A percentile compares a stretch with the other conserved stretches of the same genome.
Conservation (phyloP, 2,797 vertebrate species). For the Ptychadena robeensis region DNA sequence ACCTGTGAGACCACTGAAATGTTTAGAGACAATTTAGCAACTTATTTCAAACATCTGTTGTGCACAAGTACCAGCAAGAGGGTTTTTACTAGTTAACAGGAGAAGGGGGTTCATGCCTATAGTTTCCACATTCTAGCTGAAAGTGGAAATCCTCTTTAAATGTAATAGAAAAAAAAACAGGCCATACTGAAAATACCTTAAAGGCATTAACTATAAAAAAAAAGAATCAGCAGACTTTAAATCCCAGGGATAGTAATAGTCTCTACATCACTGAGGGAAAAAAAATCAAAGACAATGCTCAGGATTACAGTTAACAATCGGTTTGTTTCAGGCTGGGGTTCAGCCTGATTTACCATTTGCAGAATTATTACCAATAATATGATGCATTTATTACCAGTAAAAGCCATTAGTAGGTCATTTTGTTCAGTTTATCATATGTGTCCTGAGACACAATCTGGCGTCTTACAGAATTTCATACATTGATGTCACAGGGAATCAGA, state of each 20-base stretch:
- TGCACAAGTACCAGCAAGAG: too few species aligned
- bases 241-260: neutral
- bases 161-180: neutral
- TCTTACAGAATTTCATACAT: conserved; percentile 87
- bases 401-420: conserved; percentile 88
- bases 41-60: too few species aligned
- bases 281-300: conserved; percentile 75
- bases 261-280: conserved; percentile 25
- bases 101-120: too few species aligned
- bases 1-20: too few species aligned
- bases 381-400: conserved; percentile 88
- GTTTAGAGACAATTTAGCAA: too few species aligned
- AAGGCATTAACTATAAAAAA: neutral
- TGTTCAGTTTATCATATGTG: conserved; percentile 88
- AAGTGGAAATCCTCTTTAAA: neutral
- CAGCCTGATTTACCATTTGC: conserved; percentile 87
- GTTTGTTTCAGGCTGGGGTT: conserved; percentile 80
- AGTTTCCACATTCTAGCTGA: neutral
- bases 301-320: conserved; percentile 82
- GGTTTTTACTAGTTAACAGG: too few species aligned
- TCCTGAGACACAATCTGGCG: conserved; percentile 88
- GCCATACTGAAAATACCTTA: neutral
- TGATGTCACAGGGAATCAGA: conserved; percentile 85
- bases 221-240: neutral
- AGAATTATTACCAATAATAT: conserved; percentile 87